Evolutionary conservation across 2,797 vertebrate species (phyloP).

Genomic region (Heliangelus exortis): DNA sequence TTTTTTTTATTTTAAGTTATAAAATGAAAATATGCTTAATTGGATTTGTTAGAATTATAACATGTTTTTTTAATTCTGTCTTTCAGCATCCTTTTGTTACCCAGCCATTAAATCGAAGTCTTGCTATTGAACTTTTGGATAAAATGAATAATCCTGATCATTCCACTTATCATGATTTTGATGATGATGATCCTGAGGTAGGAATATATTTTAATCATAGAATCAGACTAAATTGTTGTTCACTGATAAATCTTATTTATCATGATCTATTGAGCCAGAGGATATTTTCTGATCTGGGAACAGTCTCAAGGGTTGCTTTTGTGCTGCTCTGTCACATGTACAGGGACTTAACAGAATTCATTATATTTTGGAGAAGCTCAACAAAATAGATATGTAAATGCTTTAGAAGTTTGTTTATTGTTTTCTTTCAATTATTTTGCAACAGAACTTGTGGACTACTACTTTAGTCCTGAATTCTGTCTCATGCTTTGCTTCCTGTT

Average conservation of each 20-base stretch:
- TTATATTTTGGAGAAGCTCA: background rate
- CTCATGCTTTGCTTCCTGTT: background rate
- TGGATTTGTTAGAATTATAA: background rate
- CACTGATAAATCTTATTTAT: accelerated
- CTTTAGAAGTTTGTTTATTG: background rate
- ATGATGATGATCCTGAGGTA: conserved; percentile 97
- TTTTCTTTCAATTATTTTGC: background rate
- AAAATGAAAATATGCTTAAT: background rate
- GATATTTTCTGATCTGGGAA: background rate
- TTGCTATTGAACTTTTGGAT: conserved; percentile 97
- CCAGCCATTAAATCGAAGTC: conserved; percentile 92
- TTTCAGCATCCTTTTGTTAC: conserved; percentile 95
- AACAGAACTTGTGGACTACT: background rate
- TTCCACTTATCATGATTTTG: conserved; percentile 92
- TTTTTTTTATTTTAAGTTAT: background rate
- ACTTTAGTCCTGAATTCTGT: background rate
- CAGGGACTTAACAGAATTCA: background rate
- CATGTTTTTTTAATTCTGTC: background rate
- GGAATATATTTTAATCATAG: background rate
- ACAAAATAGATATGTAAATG: background rate
- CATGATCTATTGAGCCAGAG: background rate
- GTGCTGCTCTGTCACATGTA: background rate
- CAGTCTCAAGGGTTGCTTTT: background rate
- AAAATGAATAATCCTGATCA: conserved; percentile 97
- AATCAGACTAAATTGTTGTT: background rate